A percentile compares a stretch with the other conserved stretches of the same genome.
These are phyloP conservation scores for Pelvicachromis taeniatus DNA, from an alignment of 2,113 vertebrate genomes.

Conservation along the genomic window DNA sequence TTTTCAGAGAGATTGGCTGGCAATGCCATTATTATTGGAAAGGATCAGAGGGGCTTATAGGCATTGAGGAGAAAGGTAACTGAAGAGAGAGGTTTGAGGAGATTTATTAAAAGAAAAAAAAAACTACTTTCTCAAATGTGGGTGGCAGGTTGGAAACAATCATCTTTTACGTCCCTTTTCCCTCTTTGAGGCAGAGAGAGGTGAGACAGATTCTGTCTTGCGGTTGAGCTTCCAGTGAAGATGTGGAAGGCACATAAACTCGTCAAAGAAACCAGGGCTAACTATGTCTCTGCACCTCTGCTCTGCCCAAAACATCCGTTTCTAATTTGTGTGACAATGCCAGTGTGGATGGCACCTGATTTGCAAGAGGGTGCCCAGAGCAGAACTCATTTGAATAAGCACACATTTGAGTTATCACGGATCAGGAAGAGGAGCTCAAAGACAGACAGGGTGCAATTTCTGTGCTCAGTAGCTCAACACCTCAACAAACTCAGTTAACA, in stretches of 20 bases:
- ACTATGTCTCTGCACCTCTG: constrained; percentile 42
- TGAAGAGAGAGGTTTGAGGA: constrained; percentile 71
- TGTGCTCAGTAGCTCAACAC: constrained; percentile 39
- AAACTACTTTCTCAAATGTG: constrained; percentile 51
- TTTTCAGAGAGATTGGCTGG: constrained; percentile 73
- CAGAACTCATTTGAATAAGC: constrained; percentile 75
- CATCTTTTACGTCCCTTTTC: constrained; percentile 32
- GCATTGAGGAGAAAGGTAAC: constrained; percentile 74
- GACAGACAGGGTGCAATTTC: constrained; percentile 37
- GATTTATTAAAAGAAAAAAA: constrained; percentile 67
- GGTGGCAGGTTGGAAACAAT: constrained; percentile 62
- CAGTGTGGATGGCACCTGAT: constrained; percentile 67
- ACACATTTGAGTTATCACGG: constrained; percentile 69
- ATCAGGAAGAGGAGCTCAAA: constrained; percentile 61
- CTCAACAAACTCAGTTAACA: constrained; percentile 38
- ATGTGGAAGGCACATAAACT: constrained; percentile 8
- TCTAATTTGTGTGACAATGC: constrained; percentile 76
- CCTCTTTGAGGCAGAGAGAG: constrained; percentile 13
- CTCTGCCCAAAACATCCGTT: constrained; percentile 68
- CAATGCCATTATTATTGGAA: constrained; percentile 72
- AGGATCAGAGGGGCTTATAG: constrained; percentile 75
- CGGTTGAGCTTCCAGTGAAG: constrained; percentile 28
- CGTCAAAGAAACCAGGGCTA: constrained; percentile 38
- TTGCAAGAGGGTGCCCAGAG: constrained; percentile 74
- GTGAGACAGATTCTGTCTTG: constrained; percentile 11